Evolutionary conservation across 2,888 invertebrate genomes (phyloP).

Genomic region (Aleiodes testaceus): DNA sequence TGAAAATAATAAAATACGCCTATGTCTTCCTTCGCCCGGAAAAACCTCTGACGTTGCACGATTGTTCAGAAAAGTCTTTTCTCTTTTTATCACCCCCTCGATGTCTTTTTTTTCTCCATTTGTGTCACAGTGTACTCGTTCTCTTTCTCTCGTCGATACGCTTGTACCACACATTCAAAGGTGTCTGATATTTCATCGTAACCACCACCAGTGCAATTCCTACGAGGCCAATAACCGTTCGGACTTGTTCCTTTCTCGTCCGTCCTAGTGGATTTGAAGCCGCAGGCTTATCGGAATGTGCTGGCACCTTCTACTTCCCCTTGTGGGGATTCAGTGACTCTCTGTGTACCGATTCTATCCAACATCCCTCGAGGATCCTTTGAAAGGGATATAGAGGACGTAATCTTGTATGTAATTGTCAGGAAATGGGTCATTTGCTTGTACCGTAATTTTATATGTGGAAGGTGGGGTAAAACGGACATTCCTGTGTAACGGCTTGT

Average conservation of each 20-base stretch:
- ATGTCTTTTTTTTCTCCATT: constrained; percentile 23
- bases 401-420: constrained; percentile 39
- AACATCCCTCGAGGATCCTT: constrained; percentile 35
- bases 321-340: constrained; percentile 38
- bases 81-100: constrained; percentile 30
- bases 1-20: constrained; percentile 31
- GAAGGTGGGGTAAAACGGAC: too few species aligned
- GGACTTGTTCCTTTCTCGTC: constrained; percentile 45
- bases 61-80: constrained; percentile 21
- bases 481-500: too few species aligned
- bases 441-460: not conserved
- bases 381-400: constrained; percentile 18
- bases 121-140: not conserved
- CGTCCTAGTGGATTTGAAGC: constrained; percentile 40
- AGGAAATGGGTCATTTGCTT: constrained; percentile 26
- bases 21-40: not conserved
- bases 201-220: constrained; percentile 41
- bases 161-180: constrained; percentile 26
- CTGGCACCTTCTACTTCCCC: constrained; percentile 46
- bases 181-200: constrained; percentile 46
- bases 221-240: constrained; percentile 49
- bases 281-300: constrained; percentile 51
- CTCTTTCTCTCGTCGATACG: constrained; percentile 2
- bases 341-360: constrained; percentile 32
- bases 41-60: constrained; percentile 31